Conservation (phyloP, 2,113 vertebrate genomes). For the Haliaeetus leucogaster region DNA sequence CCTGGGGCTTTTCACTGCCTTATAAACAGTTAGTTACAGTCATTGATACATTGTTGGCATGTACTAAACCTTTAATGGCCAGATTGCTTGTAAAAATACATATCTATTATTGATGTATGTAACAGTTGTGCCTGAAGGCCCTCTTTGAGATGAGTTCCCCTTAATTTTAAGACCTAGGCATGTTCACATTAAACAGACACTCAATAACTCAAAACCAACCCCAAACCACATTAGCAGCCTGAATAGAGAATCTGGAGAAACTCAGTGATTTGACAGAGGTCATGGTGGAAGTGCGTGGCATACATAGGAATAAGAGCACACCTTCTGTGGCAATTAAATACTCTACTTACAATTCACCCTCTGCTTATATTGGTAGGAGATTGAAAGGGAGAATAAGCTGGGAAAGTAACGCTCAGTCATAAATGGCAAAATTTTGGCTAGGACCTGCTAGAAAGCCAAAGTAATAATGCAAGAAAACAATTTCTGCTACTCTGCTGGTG, state of each 20-base stretch:
- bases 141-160: not conserved
- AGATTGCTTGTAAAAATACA: constrained; percentile 51
- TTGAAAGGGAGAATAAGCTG: not conserved
- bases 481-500: not conserved
- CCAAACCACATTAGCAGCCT: not conserved
- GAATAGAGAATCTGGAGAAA: not conserved
- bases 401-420: not conserved
- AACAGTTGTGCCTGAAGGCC: constrained; percentile 6
- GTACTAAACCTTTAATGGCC: constrained; percentile 38
- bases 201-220: not conserved
- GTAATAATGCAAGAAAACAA: not conserved
- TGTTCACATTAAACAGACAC: not conserved
- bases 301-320: not conserved
- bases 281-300: not conserved
- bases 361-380: not conserved
- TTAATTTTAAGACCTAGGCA: not conserved
- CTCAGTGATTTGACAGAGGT: not conserved
- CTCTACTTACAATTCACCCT: not conserved
- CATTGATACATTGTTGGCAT: constrained; percentile 44
- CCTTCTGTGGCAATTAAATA: not conserved
- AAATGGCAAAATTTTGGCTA: not conserved
- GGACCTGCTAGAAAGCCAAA: not conserved
- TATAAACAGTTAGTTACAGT: constrained; percentile 54
- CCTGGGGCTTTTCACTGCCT: constrained; percentile 34
- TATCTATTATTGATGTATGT: constrained; percentile 25